These are phyloP conservation scores for Virgularia gustaviana DNA, from an alignment of 92 coral and sea anemone species.

Conservation along the genomic window DNA sequence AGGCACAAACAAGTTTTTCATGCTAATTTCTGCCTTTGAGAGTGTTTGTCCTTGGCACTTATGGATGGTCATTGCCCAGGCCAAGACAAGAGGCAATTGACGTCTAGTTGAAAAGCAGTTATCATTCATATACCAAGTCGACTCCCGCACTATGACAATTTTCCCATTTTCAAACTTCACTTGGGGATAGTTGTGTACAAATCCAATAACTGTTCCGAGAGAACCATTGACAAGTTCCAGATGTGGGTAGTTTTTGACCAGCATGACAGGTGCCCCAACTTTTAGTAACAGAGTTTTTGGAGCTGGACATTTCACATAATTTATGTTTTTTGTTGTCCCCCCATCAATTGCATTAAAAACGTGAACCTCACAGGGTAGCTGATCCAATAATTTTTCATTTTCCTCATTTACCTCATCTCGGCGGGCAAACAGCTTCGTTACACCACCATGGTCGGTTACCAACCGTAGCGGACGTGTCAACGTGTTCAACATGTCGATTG, in stretches of 20 bases:
- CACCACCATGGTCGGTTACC: background rate
- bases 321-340: background rate
- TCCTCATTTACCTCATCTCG: slow-evolving; percentile 17
- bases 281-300: slow-evolving; percentile 4
- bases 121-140: slow-evolving; percentile 6
- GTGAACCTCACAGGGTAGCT: slow-evolving; percentile 14
- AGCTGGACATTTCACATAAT: slow-evolving; percentile 34
- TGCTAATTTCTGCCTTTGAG: slow-evolving; percentile 24
- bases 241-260: slow-evolving; percentile 4
- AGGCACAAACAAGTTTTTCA: slow-evolving; percentile 15
- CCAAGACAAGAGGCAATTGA: slow-evolving; percentile 22
- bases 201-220: slow-evolving; percentile 17
- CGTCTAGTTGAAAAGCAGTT: slow-evolving; percentile 8
- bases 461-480: slow-evolving; percentile 27
- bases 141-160: slow-evolving; percentile 25
- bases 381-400: slow-evolving; percentile 2
- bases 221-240: slow-evolving; percentile 45
- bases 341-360: slow-evolving; percentile 39
- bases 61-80: slow-evolving; percentile 36
- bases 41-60: slow-evolving; percentile 37
- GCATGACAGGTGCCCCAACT: slow-evolving; percentile 46
- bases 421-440: background rate
- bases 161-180: slow-evolving; percentile 40
- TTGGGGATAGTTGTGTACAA: slow-evolving; percentile 44
- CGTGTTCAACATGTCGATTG: background rate